Evolutionary conservation across 1,140 invertebrate genomes (phyloP).

Genomic region (Aphidius ervi): DNA sequence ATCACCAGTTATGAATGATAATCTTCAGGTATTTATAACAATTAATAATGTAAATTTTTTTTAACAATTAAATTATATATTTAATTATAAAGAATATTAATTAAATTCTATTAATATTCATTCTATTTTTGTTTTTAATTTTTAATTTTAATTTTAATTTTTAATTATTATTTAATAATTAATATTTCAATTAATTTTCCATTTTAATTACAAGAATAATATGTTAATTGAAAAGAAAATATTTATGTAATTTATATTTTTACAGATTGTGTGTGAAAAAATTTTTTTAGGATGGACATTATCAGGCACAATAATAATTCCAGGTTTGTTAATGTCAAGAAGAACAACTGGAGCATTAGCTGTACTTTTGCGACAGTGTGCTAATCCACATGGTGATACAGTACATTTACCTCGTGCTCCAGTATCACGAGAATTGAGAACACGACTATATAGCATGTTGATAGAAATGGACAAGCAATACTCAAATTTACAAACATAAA

Average conservation of each 20-base stretch:
- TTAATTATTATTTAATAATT: no score
- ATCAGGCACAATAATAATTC: slow-evolving; percentile 58
- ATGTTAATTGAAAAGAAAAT: neutral
- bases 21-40: slow-evolving; percentile 53
- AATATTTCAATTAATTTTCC: no score
- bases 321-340: slow-evolving; percentile 58
- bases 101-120: neutral
- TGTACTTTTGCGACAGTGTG: slow-evolving; percentile 55
- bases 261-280: slow-evolving; percentile 60
- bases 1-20: slow-evolving; percentile 58
- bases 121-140: neutral
- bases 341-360: slow-evolving; percentile 56
- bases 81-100: slow-evolving; percentile 5
- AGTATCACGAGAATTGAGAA: slow-evolving; percentile 47
- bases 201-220: no score
- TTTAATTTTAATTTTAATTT: neutral
- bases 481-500: slow-evolving; percentile 18
- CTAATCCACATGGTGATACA: slow-evolving; percentile 50
- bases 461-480: slow-evolving; percentile 48
- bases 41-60: no score
- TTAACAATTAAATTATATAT: no score
- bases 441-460: slow-evolving; percentile 52
- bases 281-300: slow-evolving; percentile 62
- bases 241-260: slow-evolving; percentile 7
- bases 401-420: slow-evolving; percentile 45